phyloP scores from a whole-genome alignment of 1,140 invertebrate genomes.

The Lithobius niger region DNA sequence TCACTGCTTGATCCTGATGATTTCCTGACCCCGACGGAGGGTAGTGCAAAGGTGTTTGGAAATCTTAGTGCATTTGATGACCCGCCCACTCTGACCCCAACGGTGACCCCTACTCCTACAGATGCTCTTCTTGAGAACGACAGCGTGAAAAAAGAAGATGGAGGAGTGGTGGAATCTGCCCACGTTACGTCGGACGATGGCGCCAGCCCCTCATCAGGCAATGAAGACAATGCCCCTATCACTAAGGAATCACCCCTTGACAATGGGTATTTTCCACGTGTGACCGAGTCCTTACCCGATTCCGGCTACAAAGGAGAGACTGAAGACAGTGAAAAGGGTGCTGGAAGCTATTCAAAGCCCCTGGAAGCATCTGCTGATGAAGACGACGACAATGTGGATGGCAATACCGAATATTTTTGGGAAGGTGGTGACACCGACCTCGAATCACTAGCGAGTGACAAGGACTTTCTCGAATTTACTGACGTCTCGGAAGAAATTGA shows the following conservation, averaged over 20 bases:
- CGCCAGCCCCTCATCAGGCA: background rate
- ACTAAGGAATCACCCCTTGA: too few relatives aligned
- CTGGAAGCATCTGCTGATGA: background rate
- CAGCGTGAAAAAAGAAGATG: background rate
- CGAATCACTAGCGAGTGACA: background rate
- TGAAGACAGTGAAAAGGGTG: background rate
- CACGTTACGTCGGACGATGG: background rate
- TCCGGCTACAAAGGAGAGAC: background rate
- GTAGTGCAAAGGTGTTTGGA: too few relatives aligned
- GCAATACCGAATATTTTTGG: conserved; percentile 1
- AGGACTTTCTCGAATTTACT: background rate
- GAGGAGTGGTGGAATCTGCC: background rate
- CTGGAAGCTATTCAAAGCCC: background rate
- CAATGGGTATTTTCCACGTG: background rate
- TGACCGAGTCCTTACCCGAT: background rate
- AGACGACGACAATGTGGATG: background rate
- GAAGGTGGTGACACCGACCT: conserved; percentile 2
- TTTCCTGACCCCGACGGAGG: too few relatives aligned
- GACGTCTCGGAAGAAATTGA: background rate
- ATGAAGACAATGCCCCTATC: too few relatives aligned
- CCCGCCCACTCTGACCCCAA: background rate
- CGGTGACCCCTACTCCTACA: background rate
- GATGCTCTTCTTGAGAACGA: background rate
- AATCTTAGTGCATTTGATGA: too few relatives aligned
- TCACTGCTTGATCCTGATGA: too few relatives aligned